These are phyloP conservation scores for Procambarus virginalis DNA, from an alignment of 1,140 invertebrate genomes.

Conservation along the genomic window DNA sequence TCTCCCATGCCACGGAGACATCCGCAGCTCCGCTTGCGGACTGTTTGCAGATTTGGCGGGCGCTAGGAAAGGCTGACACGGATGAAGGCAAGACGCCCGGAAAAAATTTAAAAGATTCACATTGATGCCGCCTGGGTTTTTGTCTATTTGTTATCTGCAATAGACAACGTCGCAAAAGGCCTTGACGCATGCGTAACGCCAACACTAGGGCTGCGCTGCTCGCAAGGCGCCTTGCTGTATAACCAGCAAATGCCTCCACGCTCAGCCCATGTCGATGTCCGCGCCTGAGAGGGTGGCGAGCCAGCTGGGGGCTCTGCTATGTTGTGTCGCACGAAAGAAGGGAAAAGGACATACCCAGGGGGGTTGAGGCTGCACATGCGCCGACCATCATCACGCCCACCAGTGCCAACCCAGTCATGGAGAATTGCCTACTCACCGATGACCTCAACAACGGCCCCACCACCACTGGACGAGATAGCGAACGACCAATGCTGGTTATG, in stretches of 20 bases:
- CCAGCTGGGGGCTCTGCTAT: too few species aligned
- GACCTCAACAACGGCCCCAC: conserved; percentile 68
- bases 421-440: conserved; percentile 64
- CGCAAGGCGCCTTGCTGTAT: too few species aligned
- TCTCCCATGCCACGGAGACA: conserved; percentile 59
- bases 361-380: conserved; percentile 57
- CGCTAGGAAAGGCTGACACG: conserved; percentile 74
- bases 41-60: conserved; percentile 70
- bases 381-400: conserved; percentile 66
- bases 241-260: too few species aligned
- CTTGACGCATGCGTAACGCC: too few species aligned
- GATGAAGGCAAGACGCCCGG: conserved; percentile 74
- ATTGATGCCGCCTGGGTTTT: too few species aligned
- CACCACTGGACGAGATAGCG: conserved; percentile 68
- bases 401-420: conserved; percentile 45
- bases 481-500: conserved; percentile 74
- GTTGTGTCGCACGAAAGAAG: too few species aligned
- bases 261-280: too few species aligned
- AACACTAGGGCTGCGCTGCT: too few species aligned
- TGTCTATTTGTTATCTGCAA: too few species aligned
- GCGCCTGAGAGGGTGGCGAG: too few species aligned
- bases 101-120: conserved; percentile 70
- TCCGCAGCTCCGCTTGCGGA: conserved; percentile 63
- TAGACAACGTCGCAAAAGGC: too few species aligned
- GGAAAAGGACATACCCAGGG: too few species aligned